These are phyloP conservation scores for Sebastes matsubarae DNA, from an alignment of 2,797 vertebrate genomes.

Conservation along the genomic window DNA sequence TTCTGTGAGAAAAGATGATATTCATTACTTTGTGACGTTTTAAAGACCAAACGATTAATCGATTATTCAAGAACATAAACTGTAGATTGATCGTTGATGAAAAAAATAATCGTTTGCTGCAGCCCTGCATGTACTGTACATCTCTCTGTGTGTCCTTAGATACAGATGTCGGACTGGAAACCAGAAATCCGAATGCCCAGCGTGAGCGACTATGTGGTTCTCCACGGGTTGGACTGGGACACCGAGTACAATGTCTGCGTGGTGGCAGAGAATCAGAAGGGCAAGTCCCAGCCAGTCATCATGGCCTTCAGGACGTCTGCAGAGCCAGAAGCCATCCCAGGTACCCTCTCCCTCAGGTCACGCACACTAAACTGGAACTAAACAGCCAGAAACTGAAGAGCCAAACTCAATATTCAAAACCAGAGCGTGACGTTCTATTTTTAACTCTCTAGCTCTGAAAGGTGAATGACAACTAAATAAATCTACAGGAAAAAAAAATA, in stretches of 20 bases:
- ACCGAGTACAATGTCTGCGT: constrained; percentile 92
- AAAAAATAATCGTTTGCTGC: neutral
- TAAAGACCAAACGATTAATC: too few relatives aligned
- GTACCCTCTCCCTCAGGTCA: constrained; percentile 76
- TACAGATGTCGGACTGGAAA: constrained; percentile 88
- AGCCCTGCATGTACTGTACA: neutral
- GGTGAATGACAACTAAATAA: constrained; percentile 61
- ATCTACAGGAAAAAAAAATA: constrained; percentile 37
- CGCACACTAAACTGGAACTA: constrained; percentile 29
- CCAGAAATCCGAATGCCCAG: constrained; percentile 90
- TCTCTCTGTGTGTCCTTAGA: constrained; percentile 72
- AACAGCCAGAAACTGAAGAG: constrained; percentile 33
- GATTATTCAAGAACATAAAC: neutral
- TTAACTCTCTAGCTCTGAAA: constrained; percentile 36
- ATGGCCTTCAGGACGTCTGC: constrained; percentile 89
- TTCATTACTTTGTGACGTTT: neutral
- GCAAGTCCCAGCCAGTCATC: constrained; percentile 89
- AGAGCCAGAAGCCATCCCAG: constrained; percentile 93
- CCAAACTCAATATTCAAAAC: constrained; percentile 67
- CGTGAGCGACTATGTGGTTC: constrained; percentile 86
- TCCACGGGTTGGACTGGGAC: constrained; percentile 92
- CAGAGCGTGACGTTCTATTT: constrained; percentile 39
- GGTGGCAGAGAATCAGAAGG: constrained; percentile 94
- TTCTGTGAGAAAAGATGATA: neutral
- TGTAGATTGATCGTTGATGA: neutral